Conservation (phyloP, 2,888 invertebrate genomes). For the Tortricodes alternella region DNA sequence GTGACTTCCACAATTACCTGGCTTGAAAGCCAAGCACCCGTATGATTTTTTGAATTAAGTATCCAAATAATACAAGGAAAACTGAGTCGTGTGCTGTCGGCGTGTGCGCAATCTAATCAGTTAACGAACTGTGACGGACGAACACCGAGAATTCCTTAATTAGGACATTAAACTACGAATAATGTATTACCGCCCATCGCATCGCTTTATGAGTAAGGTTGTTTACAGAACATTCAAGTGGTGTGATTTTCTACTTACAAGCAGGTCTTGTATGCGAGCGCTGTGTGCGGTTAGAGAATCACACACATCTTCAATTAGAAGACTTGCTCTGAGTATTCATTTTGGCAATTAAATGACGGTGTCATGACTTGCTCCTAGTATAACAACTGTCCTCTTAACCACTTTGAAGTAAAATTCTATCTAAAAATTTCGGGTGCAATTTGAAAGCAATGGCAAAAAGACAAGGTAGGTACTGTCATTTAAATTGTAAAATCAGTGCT, state of each 20-base stretch:
- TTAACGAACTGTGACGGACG: conserved; percentile 51
- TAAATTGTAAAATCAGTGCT: conserved; percentile 10
- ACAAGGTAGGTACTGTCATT: background rate
- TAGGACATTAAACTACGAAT: conserved; percentile 45
- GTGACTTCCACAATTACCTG: conserved; percentile 1
- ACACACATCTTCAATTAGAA: too few relatives aligned
- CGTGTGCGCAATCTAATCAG: conserved; percentile 47
- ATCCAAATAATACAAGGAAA: conserved; percentile 20
- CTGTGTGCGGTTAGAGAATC: too few relatives aligned
- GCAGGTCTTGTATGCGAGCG: too few relatives aligned
- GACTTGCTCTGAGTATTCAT: too few relatives aligned
- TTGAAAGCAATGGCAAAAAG: conserved; percentile 13
- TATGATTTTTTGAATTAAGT: conserved; percentile 14
- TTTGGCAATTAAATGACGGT: too few relatives aligned
- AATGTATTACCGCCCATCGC: conserved; percentile 25
- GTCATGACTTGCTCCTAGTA: too few relatives aligned
- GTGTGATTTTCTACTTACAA: background rate
- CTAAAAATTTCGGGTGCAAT: too few relatives aligned
- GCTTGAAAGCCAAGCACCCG: background rate
- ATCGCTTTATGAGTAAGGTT: conserved; percentile 8
- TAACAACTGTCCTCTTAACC: too few relatives aligned
- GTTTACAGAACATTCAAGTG: background rate
- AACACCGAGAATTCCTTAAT: conserved; percentile 54
- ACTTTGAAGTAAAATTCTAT: too few relatives aligned
- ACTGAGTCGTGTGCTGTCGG: conserved; percentile 29